These are phyloP conservation scores for Oreonectes daqikongensis DNA, from an alignment of 2,797 vertebrate species.

Conservation along the genomic window DNA sequence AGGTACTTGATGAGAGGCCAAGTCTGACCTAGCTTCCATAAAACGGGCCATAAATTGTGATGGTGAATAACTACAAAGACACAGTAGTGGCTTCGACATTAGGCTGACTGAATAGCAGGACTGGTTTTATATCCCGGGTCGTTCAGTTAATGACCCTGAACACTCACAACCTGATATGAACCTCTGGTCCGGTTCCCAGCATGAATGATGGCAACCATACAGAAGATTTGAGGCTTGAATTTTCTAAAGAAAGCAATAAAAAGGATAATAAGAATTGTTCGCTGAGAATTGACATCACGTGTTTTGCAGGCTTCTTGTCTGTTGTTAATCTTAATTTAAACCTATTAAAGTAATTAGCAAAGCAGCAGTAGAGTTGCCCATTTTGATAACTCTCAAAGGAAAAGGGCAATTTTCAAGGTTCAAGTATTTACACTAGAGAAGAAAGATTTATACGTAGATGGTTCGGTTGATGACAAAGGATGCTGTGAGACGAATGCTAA, in stretches of 20 bases:
- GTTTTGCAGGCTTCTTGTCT: conserved; percentile 54
- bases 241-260: not conserved
- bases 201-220: not conserved
- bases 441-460: not conserved
- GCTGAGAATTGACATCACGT: conserved; percentile 45
- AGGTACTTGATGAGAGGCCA: conserved; percentile 58
- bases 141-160: conserved; percentile 54
- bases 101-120: conserved; percentile 31
- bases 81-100: conserved; percentile 22
- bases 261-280: conserved; percentile 23
- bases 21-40: conserved; percentile 62
- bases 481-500: conserved; percentile 5
- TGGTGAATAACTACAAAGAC: conserved; percentile 54
- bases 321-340: conserved; percentile 63
- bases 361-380: conserved; percentile 59
- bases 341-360: conserved; percentile 69
- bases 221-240: not conserved
- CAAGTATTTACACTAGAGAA: conserved; percentile 4
- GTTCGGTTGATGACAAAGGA: conserved; percentile 17
- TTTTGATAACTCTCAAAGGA: conserved; percentile 49
- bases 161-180: conserved; percentile 41
- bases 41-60: conserved; percentile 68
- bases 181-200: conserved; percentile 19
- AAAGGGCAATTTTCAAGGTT: conserved; percentile 40
- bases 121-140: conserved; percentile 47